Base-by-base conservation (phyloP, 2,888 invertebrate genomes). In the Clanis bilineata region DNA sequence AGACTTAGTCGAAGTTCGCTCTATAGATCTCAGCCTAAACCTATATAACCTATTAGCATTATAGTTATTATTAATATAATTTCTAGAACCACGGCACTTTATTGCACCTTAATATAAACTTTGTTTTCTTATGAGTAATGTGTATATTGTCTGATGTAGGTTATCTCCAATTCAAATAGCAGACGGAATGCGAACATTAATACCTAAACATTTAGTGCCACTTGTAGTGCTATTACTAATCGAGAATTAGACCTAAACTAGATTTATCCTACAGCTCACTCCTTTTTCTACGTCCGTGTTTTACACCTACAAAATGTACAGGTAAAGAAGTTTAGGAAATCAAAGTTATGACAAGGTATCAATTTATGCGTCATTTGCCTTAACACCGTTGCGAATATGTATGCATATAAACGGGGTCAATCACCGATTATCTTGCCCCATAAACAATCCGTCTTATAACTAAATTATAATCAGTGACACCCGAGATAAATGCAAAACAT, bases 111-210 rank as follows among this genome's bases (percentile, higher is more conserved):
- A 51, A 51, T 12, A 28, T 51, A 10, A 51, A 12, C 18, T 45
- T 5, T 51, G 28, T 32, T 51, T 41, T 28, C 51, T 18, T 51
- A 18, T 18, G 25, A n/a, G n/a, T n/a, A n/a, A n/a, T n/a, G n/a
- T n/a, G n/a, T n/a, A n/a, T n/a, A n/a, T n/a, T 51, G 10, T 18
- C 51, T 21, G 1, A 51, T 28, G 51, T 51, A 32, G 51, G 51
- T 51, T 51, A 51, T 51, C 51, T 51, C 18, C 32, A 51, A 51
- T 51, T 32, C 15, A 32, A 51, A 51, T 15, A 51, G 28, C 15
- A 28, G 1, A 18, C 32, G 51, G 51, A 51, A 51, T 32, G 28
- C 51, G 51, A 32, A 51, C 32, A 51, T 12, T 32, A 10, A 1
- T 51, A 51, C 18, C 18, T 32, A 32, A 51, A 10, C 18, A 18